phyloP scores from a whole-genome alignment of 2,797 vertebrate genomes.

The Salarias fasciatus region DNA sequence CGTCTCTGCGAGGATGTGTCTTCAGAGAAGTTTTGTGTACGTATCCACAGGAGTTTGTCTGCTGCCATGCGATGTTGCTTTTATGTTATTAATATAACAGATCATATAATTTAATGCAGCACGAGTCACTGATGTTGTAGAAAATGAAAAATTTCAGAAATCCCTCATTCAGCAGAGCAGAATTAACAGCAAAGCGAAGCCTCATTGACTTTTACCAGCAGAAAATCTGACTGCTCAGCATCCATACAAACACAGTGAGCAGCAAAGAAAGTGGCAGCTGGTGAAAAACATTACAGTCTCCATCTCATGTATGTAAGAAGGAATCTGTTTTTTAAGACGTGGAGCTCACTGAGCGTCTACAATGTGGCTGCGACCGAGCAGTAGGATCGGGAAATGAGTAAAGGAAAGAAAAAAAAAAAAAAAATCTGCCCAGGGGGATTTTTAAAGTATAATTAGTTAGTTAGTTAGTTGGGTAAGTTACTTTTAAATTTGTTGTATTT shows the following conservation, averaged over 20 bases:
- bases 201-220: slow-evolving; percentile 26
- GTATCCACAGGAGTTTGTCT: neutral
- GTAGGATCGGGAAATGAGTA: too few species aligned
- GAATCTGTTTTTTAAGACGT: neutral
- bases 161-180: slow-evolving; percentile 21
- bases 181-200: slow-evolving; percentile 22
- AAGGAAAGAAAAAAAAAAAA: too few species aligned
- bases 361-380: too few species aligned
- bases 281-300: neutral
- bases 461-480: too few species aligned
- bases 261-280: neutral
- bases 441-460: too few species aligned
- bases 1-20: neutral
- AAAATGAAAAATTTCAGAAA: slow-evolving; percentile 28
- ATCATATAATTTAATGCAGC: slow-evolving; percentile 28
- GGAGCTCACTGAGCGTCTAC: too few species aligned
- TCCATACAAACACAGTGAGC: neutral
- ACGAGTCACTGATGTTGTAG: slow-evolving; percentile 19
- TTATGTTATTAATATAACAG: slow-evolving; percentile 45
- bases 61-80: slow-evolving; percentile 9
- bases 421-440: too few species aligned
- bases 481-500: too few species aligned
- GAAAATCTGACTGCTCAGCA: slow-evolving; percentile 14
- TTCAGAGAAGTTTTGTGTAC: neutral
- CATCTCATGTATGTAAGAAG: neutral